Evolutionary conservation across 1,140 invertebrate species (phyloP).

Genomic region (Dendroctonus ponderosae): DNA sequence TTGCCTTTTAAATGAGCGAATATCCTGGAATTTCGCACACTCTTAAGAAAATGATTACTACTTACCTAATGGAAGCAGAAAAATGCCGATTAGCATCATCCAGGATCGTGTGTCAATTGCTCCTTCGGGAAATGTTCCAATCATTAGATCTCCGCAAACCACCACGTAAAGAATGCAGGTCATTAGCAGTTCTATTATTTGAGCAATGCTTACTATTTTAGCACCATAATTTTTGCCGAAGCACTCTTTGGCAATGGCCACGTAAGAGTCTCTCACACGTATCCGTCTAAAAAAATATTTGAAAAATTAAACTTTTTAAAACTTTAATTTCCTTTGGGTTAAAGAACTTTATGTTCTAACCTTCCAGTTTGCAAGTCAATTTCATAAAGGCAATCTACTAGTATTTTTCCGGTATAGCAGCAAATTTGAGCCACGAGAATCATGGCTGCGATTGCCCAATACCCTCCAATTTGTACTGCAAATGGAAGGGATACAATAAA

Average conservation of each 20-base stretch:
- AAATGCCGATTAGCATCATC: slow-evolving; percentile 96
- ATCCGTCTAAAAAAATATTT: slow-evolving; percentile 57
- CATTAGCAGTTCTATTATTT: slow-evolving; percentile 98
- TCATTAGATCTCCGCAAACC: slow-evolving; percentile 95
- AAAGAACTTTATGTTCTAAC: slow-evolving; percentile 2
- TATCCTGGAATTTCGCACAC: background rate
- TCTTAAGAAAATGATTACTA: background rate
- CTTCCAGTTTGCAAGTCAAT: slow-evolving; percentile 62
- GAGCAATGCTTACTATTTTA: slow-evolving; percentile 88
- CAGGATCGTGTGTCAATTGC: slow-evolving; percentile 83
- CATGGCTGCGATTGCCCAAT: slow-evolving; percentile 98
- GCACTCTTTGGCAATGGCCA: slow-evolving; percentile 92
- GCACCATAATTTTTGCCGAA: slow-evolving; percentile 87
- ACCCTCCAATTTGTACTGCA: slow-evolving; percentile 95
- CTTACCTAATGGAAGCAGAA: slow-evolving; percentile 78
- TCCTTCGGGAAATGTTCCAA: slow-evolving; percentile 91
- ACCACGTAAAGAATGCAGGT: slow-evolving; percentile 99
- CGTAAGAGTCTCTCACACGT: slow-evolving; percentile 90
- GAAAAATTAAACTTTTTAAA: background rate
- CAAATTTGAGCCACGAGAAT: slow-evolving; percentile 97
- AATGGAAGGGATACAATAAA: slow-evolving; percentile 99
- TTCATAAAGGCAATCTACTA: slow-evolving; percentile 98
- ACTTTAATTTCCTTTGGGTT: background rate
- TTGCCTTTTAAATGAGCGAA: no score
- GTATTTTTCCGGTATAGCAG: slow-evolving; percentile 95